A percentile compares a stretch with the other conserved stretches of the same genome.
phyloP scores from a whole-genome alignment of 2,797 vertebrate species.

The Steatocranus sp. region DNA sequence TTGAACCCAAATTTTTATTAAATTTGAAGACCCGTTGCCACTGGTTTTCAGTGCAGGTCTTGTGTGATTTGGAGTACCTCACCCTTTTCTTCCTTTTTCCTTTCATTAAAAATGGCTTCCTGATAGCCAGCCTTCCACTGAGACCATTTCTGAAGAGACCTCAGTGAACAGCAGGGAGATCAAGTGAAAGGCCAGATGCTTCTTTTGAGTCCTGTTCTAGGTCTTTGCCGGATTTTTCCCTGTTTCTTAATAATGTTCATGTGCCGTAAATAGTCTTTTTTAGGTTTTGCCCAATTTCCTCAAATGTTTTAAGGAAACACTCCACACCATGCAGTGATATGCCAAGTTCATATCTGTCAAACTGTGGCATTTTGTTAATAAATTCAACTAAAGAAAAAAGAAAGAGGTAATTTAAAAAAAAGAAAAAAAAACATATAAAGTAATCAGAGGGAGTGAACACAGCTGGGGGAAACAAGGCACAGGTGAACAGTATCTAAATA shows the following conservation, averaged over 20 bases:
- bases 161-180: neutral
- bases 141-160: neutral
- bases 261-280: accelerated
- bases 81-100: neutral
- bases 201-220: neutral
- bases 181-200: neutral
- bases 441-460: neutral
- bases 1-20: neutral
- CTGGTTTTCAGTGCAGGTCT: neutral
- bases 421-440: neutral
- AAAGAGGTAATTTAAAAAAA: neutral
- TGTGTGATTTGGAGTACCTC: neutral
- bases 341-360: neutral
- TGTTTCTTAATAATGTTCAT: neutral
- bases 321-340: neutral
- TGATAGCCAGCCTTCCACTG: neutral
- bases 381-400: neutral
- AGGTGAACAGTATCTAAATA: neutral
- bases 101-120: neutral
- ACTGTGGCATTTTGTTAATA: neutral
- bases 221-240: neutral
- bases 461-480: neutral
- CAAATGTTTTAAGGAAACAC: neutral
- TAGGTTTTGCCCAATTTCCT: neutral
- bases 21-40: neutral